Percentiles rank a stretch among this genome's conserved stretches.
Evolutionary conservation across 2,797 vertebrate species (phyloP).

Genomic region (Cygnus olor): DNA sequence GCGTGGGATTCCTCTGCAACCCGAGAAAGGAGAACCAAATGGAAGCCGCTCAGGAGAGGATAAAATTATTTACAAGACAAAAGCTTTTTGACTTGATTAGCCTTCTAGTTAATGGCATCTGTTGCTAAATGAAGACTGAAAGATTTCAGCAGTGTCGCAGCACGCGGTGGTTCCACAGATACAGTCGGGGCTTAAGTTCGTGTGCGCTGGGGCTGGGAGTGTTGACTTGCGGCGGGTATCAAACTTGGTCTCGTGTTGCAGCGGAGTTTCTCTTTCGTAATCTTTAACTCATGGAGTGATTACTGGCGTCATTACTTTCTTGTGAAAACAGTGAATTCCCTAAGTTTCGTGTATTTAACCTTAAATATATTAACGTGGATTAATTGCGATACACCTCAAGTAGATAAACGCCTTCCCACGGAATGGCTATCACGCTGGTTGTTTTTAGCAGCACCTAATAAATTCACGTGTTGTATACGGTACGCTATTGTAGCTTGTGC

Average conservation of each 20-base stretch:
- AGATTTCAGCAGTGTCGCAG: neutral
- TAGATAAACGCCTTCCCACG: neutral
- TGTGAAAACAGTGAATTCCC: neutral
- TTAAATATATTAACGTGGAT: neutral
- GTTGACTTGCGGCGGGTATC: too few relatives aligned
- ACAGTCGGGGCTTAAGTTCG: neutral
- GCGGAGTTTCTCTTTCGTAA: neutral
- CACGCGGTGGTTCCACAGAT: fast-evolving
- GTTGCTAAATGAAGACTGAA: neutral
- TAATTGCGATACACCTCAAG: neutral
- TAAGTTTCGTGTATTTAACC: neutral
- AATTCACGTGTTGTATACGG: fast-evolving
- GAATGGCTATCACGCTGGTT: neutral
- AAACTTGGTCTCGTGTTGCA: neutral
- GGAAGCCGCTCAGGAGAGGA: neutral
- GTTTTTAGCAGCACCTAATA: neutral
- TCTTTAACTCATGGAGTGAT: neutral
- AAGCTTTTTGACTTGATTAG: neutral
- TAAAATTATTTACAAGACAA: neutral
- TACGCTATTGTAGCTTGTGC: neutral
- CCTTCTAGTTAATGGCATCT: neutral
- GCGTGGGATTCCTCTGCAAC: fast-evolving
- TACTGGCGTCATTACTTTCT: neutral
- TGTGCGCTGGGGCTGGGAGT: fast-evolving
- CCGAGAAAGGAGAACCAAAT: neutral